Conservation (phyloP, 2,113 vertebrate genomes). For the human region DNA sequence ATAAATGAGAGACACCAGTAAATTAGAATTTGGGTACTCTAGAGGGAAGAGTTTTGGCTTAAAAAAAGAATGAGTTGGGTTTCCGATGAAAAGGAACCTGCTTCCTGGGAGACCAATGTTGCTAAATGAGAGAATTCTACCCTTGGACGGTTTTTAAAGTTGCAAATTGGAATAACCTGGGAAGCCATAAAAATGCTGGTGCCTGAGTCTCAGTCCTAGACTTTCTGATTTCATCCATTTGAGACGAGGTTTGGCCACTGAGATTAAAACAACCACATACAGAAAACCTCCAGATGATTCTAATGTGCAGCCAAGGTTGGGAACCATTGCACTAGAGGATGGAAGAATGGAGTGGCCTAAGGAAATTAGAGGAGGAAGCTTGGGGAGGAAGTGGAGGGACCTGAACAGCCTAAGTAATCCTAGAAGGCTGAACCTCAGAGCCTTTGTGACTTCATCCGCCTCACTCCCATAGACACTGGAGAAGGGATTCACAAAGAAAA, state of each 20-base stretch:
- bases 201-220: background rate
- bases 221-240: background rate
- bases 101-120: background rate
- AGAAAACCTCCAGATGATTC: background rate
- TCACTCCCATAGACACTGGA: background rate
- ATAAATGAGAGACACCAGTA: background rate
- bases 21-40: background rate
- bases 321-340: background rate
- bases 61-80: background rate
- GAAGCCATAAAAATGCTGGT: background rate
- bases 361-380: background rate
- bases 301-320: background rate
- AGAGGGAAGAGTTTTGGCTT: background rate
- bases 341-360: background rate
- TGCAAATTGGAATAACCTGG: background rate
- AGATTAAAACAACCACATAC: background rate
- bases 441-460: background rate
- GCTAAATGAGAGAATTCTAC: background rate
- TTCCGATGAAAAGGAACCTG: background rate
- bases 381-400: background rate
- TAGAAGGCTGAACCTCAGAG: background rate
- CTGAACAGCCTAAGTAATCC: background rate
- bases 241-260: background rate
- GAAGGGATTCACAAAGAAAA: background rate
- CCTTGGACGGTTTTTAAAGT: background rate